phyloP scores from a whole-genome alignment of 2,888 invertebrate genomes.

The Drosophila mimica region DNA sequence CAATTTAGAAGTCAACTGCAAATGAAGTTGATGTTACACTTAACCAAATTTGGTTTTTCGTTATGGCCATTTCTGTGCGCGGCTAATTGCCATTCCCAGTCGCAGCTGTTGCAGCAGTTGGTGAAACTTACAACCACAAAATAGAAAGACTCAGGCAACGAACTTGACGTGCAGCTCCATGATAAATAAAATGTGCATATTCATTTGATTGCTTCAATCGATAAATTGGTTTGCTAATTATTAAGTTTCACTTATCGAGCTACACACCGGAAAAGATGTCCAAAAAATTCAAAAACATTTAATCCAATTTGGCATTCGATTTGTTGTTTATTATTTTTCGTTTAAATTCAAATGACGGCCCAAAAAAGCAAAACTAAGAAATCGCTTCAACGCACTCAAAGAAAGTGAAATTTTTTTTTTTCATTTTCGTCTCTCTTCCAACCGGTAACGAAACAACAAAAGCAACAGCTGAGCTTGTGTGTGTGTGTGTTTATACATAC shows the following conservation, averaged over 20 bases:
- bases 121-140: conserved; percentile 64
- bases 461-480: conserved; percentile 33
- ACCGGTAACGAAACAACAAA: conserved; percentile 50
- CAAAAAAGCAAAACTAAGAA: conserved; percentile 24
- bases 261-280: conserved; percentile 54
- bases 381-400: conserved; percentile 50
- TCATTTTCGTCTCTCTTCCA: conserved; percentile 32
- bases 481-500: conserved; percentile 23
- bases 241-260: conserved; percentile 54
- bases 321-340: conserved; percentile 31
- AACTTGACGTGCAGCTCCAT: conserved; percentile 47
- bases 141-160: conserved; percentile 59
- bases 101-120: conserved; percentile 33
- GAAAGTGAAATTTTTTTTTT: conserved; percentile 73
- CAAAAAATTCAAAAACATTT: conserved; percentile 23
- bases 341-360: conserved; percentile 37
- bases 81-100: conserved; percentile 63
- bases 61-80: conserved; percentile 51
- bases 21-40: conserved; percentile 82
- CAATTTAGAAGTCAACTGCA: conserved; percentile 69
- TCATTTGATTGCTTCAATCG: conserved; percentile 37
- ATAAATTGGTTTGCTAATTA: conserved; percentile 28
- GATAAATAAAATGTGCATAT: conserved; percentile 55
- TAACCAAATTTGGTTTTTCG: conserved; percentile 76
- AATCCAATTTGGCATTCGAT: conserved; percentile 52